Conservation (phyloP, 2,113 vertebrate species). For the Hemiprocne comata region DNA sequence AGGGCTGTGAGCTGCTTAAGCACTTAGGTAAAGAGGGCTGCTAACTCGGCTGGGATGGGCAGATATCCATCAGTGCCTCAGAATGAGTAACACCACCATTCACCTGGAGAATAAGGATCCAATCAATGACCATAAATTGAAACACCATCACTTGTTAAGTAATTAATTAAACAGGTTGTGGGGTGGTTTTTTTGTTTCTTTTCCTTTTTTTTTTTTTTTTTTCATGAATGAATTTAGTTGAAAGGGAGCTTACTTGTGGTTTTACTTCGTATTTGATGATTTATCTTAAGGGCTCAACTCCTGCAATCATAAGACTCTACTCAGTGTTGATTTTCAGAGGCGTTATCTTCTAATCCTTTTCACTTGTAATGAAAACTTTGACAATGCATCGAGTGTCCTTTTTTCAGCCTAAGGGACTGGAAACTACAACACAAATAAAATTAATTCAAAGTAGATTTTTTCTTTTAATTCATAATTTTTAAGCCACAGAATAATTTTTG, state of each 20-base stretch:
- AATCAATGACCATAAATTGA: not conserved
- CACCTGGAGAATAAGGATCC: not conserved
- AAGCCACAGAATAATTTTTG: not conserved
- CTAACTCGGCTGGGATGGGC: not conserved
- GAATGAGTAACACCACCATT: not conserved
- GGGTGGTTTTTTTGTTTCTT: not conserved
- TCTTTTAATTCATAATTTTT: not conserved
- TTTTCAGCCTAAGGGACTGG: not conserved
- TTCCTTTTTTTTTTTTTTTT: too few species aligned
- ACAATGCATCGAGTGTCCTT: fast-evolving
- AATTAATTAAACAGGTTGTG: not conserved
- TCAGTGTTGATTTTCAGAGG: not conserved
- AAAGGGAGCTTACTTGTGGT: not conserved
- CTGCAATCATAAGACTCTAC: not conserved
- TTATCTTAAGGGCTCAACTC: not conserved
- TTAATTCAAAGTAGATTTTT: not conserved
- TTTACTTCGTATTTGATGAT: not conserved
- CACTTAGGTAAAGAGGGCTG: not conserved
- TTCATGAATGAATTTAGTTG: too few species aligned
- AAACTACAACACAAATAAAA: not conserved
- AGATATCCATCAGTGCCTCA: not conserved
- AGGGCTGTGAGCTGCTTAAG: not conserved
- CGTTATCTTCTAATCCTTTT: not conserved
- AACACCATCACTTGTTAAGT: not conserved
- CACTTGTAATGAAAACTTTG: not conserved